Evolutionary conservation across 2,113 vertebrate genomes (phyloP).

Genomic region (Glareola pratincola): DNA sequence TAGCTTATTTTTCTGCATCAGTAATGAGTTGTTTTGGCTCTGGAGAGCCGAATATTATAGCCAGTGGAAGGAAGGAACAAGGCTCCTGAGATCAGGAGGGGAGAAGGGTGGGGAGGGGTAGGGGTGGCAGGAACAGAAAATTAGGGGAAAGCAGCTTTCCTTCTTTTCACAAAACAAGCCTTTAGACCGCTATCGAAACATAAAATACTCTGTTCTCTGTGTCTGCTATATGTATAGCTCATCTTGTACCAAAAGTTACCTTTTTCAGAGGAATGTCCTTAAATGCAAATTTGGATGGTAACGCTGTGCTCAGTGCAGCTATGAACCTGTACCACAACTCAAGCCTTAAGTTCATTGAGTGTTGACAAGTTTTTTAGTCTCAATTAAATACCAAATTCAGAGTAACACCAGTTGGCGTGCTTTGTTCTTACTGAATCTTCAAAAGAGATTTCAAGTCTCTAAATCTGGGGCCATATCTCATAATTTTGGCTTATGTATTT

Average conservation of each 20-base stretch:
- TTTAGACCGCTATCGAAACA: background rate
- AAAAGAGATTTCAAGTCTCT: background rate
- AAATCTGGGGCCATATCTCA: background rate
- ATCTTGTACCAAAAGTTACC: background rate
- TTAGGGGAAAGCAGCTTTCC: background rate
- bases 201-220: background rate
- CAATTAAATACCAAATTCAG: background rate
- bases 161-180: background rate
- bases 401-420: background rate
- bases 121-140: background rate
- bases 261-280: background rate
- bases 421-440: background rate
- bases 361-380: background rate
- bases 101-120: background rate
- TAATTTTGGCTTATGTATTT: background rate
- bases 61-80: background rate
- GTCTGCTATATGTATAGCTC: background rate
- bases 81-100: background rate
- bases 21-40: background rate
- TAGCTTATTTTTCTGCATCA: background rate
- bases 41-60: background rate
- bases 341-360: background rate
- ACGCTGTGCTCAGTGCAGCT: background rate
- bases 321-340: background rate
- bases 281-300: background rate